Percentiles rank a stretch among this genome's conserved stretches.
phyloP scores from a whole-genome alignment of 2,888 invertebrate genomes.

The Orthosia gothica region DNA sequence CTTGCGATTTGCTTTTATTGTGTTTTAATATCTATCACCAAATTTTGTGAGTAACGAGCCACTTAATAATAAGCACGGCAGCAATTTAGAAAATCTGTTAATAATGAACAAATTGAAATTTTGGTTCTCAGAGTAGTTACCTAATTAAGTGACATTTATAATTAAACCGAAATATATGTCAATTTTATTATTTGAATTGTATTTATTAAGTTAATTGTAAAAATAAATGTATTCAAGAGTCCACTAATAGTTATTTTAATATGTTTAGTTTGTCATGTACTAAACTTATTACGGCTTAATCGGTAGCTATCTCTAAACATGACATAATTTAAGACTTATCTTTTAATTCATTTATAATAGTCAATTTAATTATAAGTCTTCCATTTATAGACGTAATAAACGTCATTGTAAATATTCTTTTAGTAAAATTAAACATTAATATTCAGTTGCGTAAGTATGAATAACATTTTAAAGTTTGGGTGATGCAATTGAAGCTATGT shows the following conservation, averaged over 20 bases:
- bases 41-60: background rate
- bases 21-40: conserved; percentile 21
- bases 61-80: conserved; percentile 10
- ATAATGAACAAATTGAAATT: conserved; percentile 30
- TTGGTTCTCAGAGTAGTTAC: conserved; percentile 63
- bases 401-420: conserved; percentile 82
- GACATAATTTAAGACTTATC: conserved; percentile 77
- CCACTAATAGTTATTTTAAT: conserved; percentile 70
- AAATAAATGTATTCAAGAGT: conserved; percentile 69
- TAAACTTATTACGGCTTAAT: conserved; percentile 70
- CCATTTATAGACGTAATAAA: conserved; percentile 68
- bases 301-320: conserved; percentile 79
- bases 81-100: conserved; percentile 23
- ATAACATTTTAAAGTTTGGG: conserved; percentile 69
- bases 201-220: conserved; percentile 64
- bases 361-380: conserved; percentile 84
- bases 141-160: conserved; percentile 58
- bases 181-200: conserved; percentile 60
- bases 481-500: conserved; percentile 76
- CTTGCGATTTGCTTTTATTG: conserved; percentile 15
- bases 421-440: conserved; percentile 67
- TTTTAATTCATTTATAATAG: conserved; percentile 76
- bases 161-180: conserved; percentile 53
- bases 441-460: conserved; percentile 62
- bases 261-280: conserved; percentile 79